phyloP scores from a whole-genome alignment of 2,113 vertebrate species.

The Sphyrna mokarran region DNA sequence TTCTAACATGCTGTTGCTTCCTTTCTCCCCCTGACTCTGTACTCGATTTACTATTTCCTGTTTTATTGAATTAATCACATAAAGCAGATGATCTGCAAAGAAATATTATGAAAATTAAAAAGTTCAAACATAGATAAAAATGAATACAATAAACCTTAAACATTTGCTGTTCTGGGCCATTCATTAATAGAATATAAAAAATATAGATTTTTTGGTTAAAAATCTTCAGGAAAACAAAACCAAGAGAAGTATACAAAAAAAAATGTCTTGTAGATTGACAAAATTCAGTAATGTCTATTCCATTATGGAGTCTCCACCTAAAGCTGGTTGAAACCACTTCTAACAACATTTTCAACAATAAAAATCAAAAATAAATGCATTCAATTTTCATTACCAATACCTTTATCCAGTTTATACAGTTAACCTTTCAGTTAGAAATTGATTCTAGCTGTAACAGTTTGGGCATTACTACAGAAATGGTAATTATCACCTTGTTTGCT shows the following conservation, averaged over 20 bases:
- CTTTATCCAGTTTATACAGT: background rate
- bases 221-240: too few relatives aligned
- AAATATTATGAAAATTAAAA: slow-evolving; percentile 30
- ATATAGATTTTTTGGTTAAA: too few relatives aligned
- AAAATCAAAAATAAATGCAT: background rate
- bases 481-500: background rate
- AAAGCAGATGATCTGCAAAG: slow-evolving; percentile 83
- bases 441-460: background rate
- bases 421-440: background rate
- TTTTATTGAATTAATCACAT: slow-evolving; percentile 97
- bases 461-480: background rate
- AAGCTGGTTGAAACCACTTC: background rate
- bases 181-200: background rate
- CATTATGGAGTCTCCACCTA: background rate
- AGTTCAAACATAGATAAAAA: background rate
- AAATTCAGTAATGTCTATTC: background rate
- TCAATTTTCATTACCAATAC: background rate
- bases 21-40: slow-evolving; percentile 76
- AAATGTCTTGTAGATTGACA: background rate
- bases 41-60: slow-evolving; percentile 91
- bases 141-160: background rate
- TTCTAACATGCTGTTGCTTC: slow-evolving; percentile 79
- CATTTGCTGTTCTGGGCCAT: background rate
- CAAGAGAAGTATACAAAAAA: background rate
- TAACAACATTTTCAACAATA: background rate